A percentile compares a stretch with the other conserved stretches of the same genome.
Evolutionary conservation across 2,113 vertebrate genomes (phyloP).

Genomic region (Corvus hawaiiensis): DNA sequence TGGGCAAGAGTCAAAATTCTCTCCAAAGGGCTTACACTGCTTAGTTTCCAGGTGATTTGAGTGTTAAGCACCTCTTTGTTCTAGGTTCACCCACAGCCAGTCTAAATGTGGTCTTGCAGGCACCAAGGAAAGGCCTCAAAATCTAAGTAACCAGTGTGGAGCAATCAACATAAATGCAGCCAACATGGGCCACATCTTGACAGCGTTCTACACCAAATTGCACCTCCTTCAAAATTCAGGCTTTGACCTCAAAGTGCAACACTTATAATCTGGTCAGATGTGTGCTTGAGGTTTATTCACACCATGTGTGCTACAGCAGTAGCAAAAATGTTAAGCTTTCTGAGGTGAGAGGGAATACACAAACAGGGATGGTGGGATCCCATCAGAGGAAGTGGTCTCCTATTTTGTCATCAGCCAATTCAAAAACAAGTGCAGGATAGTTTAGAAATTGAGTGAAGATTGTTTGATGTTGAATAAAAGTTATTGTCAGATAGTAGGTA

Average conservation of each 20-base stretch:
- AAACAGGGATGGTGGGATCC: not conserved
- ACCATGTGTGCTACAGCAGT: accelerated
- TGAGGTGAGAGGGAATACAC: not conserved
- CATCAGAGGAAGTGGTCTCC: not conserved
- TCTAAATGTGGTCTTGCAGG: not conserved
- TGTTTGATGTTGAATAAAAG: not conserved
- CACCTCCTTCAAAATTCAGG: not conserved
- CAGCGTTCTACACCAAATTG: not conserved
- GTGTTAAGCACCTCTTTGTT: not conserved
- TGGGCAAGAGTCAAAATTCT: not conserved
- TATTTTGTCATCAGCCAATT: not conserved
- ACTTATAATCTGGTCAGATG: not conserved
- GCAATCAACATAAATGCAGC: not conserved
- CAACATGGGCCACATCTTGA: not conserved
- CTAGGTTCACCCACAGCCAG: not conserved
- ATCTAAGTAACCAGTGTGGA: not conserved
- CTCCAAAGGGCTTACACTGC: not conserved
- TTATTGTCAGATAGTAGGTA: not conserved
- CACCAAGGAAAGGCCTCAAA: not conserved
- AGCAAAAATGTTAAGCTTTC: not conserved
- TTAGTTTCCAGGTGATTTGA: not conserved
- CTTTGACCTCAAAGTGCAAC: not conserved
- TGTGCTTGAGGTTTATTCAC: not conserved
- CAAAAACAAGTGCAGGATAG: not conserved
- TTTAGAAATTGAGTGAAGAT: not conserved